Evolutionary conservation across 2,797 vertebrate species (phyloP).

Genomic region (Ammospiza maritima): DNA sequence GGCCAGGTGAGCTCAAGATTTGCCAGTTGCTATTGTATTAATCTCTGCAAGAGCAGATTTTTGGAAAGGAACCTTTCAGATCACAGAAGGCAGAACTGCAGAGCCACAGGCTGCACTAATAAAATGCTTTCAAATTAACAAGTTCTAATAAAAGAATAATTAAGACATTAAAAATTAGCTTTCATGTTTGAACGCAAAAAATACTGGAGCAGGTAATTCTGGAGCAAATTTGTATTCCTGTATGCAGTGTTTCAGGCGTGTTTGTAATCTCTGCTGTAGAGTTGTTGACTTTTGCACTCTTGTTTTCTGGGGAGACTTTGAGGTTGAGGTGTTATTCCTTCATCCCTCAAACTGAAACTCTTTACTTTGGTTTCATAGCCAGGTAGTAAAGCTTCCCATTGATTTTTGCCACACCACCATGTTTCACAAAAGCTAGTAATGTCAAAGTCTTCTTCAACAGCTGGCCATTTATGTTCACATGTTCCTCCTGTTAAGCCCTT

Average conservation of each 20-base stretch:
- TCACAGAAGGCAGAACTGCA: background rate
- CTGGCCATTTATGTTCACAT: background rate
- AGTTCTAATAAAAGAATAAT: background rate
- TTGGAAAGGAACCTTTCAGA: background rate
- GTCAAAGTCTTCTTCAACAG: conserved; percentile 28
- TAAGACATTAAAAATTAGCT: background rate
- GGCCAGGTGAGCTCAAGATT: background rate
- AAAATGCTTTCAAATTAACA: background rate
- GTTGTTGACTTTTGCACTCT: background rate
- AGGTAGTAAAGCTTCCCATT: conserved; percentile 6
- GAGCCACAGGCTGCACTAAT: background rate
- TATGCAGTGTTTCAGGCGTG: background rate
- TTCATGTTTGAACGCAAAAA: background rate
- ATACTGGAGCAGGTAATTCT: background rate
- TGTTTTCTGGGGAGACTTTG: background rate
- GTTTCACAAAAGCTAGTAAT: conserved; percentile 44
- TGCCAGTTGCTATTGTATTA: background rate
- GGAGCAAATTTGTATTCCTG: background rate
- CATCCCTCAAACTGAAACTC: background rate
- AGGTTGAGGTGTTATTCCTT: background rate
- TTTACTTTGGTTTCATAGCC: conserved; percentile 13
- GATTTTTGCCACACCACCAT: conserved; percentile 31
- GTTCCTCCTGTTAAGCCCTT: conserved; percentile 13
- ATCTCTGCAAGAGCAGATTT: background rate
- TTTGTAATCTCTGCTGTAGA: background rate